Percentiles rank a stretch among this genome's conserved stretches.
Conservation (phyloP, 1,140 invertebrate genomes). For the Diorhabda carinulata region DNA sequence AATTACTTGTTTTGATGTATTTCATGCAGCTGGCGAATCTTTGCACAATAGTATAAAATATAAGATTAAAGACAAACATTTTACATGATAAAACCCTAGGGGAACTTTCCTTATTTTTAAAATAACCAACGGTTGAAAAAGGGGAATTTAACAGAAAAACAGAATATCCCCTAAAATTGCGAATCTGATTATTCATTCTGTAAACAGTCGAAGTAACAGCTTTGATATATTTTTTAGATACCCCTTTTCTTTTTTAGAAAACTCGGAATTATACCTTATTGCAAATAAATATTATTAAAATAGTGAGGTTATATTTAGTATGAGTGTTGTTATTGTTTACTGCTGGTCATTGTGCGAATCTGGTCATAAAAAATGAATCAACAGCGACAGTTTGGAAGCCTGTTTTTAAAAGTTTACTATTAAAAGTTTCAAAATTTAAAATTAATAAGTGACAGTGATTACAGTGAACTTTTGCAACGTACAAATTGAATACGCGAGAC, state of each 20-base stretch:
- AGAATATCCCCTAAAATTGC: background rate
- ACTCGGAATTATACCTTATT: background rate
- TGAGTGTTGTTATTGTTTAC: background rate
- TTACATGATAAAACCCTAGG: slow-evolving; percentile 17
- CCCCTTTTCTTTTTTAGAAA: background rate
- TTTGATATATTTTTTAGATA: background rate
- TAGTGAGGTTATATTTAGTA: background rate
- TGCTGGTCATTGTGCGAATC: too few species aligned
- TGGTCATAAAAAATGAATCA: too few species aligned
- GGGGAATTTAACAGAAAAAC: slow-evolving; percentile 4
- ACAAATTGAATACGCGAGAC: too few species aligned
- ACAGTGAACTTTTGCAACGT: too few species aligned
- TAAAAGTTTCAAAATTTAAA: too few species aligned
- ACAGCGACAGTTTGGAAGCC: too few species aligned
- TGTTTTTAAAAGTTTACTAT: too few species aligned
- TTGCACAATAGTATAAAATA: slow-evolving; percentile 29
- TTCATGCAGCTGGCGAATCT: slow-evolving; percentile 40
- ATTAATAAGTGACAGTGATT: too few species aligned
- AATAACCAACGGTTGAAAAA: slow-evolving; percentile 11
- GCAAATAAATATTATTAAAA: background rate
- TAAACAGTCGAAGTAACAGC: background rate
- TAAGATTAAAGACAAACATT: slow-evolving; percentile 39
- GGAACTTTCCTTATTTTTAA: slow-evolving; percentile 15
- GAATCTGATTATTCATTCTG: background rate
- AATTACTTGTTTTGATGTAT: slow-evolving; percentile 46